Evolutionary conservation across 2,797 vertebrate genomes (phyloP).

Genomic region (Nannoperca australis): DNA sequence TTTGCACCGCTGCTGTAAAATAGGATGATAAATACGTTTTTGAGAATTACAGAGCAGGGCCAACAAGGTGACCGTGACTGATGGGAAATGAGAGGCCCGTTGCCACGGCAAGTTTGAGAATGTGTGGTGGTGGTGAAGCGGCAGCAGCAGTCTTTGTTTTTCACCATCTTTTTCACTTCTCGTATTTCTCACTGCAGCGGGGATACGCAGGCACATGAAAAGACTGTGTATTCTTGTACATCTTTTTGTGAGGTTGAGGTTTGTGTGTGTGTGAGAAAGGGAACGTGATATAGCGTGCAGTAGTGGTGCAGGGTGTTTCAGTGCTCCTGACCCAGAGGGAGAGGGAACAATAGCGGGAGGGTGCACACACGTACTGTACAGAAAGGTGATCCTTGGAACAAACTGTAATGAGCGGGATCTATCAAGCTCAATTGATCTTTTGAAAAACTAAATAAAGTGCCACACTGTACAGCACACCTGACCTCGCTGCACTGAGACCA

Average conservation of each 20-base stretch:
- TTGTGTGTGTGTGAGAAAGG: constrained; percentile 9
- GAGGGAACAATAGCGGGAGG: constrained; percentile 53
- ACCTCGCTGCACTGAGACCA: constrained; percentile 45
- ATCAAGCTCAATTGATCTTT: constrained; percentile 1
- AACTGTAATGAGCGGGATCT: constrained; percentile 20
- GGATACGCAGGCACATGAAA: constrained; percentile 2
- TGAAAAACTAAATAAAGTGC: background rate
- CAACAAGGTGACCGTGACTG: constrained; percentile 65
- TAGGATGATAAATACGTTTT: constrained; percentile 53
- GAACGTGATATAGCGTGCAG: constrained; percentile 38
- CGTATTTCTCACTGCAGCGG: constrained; percentile 32
- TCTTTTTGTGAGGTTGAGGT: constrained; percentile 11
- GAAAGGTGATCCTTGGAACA: constrained; percentile 46
- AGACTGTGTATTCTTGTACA: background rate
- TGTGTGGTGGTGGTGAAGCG: constrained; percentile 39
- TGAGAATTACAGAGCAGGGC: constrained; percentile 56
- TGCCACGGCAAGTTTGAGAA: constrained; percentile 52
- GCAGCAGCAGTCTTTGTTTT: constrained; percentile 56
- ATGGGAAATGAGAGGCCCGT: constrained; percentile 75
- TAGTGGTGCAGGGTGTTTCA: constrained; percentile 3
- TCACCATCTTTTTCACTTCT: constrained; percentile 51
- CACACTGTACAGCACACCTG: constrained; percentile 7
- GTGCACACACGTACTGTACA: background rate
- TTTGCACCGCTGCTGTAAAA: constrained; percentile 45
- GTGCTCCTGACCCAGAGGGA: constrained; percentile 5